Base-by-base conservation (phyloP, 2,888 invertebrate species). In the Eubasilissa splendida region DNA sequence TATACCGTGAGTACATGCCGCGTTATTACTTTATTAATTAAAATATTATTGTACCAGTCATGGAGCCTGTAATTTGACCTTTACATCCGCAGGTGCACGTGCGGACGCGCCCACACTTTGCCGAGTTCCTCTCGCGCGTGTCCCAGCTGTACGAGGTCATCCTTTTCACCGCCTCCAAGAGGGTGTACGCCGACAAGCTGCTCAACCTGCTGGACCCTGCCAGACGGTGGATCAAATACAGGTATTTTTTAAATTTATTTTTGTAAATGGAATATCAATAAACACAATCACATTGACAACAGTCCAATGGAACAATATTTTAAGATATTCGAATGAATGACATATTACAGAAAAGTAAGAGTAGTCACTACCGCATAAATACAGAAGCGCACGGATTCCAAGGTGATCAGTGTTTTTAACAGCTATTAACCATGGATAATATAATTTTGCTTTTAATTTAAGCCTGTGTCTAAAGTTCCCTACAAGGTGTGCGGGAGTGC, bases 81-180 rank as follows among this genome's bases (percentile, higher is more conserved):
- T 63, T 63, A 7, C 22, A 14, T 33, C 42, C 77, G 0, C 86
- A 90, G 90, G 90, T 92, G 59, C 91, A 95, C 88, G 98, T 98
- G 1, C 92, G 98, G 85, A 97, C 98, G 0, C 92, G 98, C 73
- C 98, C 98, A 0, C 96, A 93, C 88, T 97, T 98, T 88, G 93
- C 95, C 9, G 97, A 98, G 90, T 99, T 99, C 89, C 92, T 99
- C 85, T 96, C 97, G 85, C 93, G 94, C 81, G 95, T 97, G 59
- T 96, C 97, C 0, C 93, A 95, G 8, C 87, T 95, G 82, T 98
- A 96, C 89, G 98, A 98, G 88, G 97, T 98, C 42, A 97, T 98
- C 77, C 89, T 98, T 79, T 99, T 99, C 91, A 99, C 98, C 0
- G 98, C 98, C 63, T 97, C 97, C 86, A 98, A 98, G 90, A 92